phyloP scores from a whole-genome alignment of 1,140 invertebrate species.

The Cherax destructor region DNA sequence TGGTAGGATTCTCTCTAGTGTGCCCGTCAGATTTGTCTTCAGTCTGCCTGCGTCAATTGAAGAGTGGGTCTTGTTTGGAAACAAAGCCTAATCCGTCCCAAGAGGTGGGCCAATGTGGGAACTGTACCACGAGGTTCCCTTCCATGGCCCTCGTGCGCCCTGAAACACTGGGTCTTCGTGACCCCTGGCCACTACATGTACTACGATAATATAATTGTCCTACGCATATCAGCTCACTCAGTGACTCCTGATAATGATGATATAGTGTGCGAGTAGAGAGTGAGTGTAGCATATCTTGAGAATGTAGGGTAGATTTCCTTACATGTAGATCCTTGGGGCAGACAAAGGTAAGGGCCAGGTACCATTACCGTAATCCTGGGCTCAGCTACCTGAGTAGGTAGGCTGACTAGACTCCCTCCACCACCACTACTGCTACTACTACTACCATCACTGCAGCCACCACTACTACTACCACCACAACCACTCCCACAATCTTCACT shows the following conservation, averaged over 20 bases:
- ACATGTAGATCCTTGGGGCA: not conserved
- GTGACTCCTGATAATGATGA: not conserved
- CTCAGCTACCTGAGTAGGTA: not conserved
- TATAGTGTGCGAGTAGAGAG: not conserved
- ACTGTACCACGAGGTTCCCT: not conserved
- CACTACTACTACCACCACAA: not conserved
- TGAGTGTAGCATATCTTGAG: conserved; percentile 6
- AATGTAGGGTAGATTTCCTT: not conserved
- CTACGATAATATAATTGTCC: too few relatives aligned
- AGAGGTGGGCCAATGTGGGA: not conserved
- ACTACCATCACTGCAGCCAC: not conserved
- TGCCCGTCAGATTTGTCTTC: too few relatives aligned
- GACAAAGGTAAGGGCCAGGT: conserved; percentile 36
- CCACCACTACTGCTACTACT: not conserved
- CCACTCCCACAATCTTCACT: too few relatives aligned
- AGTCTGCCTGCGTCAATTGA: not conserved
- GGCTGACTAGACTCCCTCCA: not conserved
- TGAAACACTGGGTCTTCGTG: too few relatives aligned
- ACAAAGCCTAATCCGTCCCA: not conserved
- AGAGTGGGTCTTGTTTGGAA: not conserved
- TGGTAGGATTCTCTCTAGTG: too few relatives aligned
- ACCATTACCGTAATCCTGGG: conserved; percentile 39
- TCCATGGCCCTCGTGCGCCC: too few relatives aligned
- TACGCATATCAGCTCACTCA: not conserved
- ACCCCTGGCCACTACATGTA: too few relatives aligned